Evolutionary conservation across 2,888 invertebrate species (phyloP).

Genomic region (Scotopteryx bipunctaria): DNA sequence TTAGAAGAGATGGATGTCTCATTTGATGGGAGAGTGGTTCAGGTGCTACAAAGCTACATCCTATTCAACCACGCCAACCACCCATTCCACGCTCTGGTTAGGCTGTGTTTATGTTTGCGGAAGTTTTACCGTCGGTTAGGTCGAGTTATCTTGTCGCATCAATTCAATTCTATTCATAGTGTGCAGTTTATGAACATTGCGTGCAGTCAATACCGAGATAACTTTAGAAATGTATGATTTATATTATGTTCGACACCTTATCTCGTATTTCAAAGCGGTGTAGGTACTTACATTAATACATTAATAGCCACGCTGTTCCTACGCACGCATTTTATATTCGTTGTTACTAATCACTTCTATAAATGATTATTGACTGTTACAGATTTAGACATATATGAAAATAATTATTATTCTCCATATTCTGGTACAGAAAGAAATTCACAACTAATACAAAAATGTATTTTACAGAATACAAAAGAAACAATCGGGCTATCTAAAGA

Average conservation of each 20-base stretch:
- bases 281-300: slow-evolving; percentile 3
- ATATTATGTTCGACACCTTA: not conserved
- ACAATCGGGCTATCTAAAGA: too few relatives aligned
- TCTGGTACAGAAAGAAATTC: too few relatives aligned
- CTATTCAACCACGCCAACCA: slow-evolving; percentile 5
- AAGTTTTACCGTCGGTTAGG: slow-evolving; percentile 37
- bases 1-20: not conserved
- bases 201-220: slow-evolving; percentile 4
- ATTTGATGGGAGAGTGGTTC: not conserved
- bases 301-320: too few relatives aligned
- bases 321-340: too few relatives aligned
- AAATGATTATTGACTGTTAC: too few relatives aligned
- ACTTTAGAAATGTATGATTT: slow-evolving; percentile 10
- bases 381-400: too few relatives aligned
- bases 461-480: too few relatives aligned
- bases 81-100: slow-evolving; percentile 33
- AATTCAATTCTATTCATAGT: slow-evolving; percentile 23
- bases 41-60: not conserved
- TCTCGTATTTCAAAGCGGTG: not conserved
- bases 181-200: slow-evolving; percentile 14
- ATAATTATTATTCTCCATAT: too few relatives aligned
- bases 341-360: too few relatives aligned
- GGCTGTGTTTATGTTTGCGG: slow-evolving; percentile 33
- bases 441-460: too few relatives aligned
- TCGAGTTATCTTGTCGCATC: slow-evolving; percentile 25